A percentile compares a stretch with the other conserved stretches of the same genome.
Conservation (phyloP, 2,797 vertebrate species). For the Enteromius argenteus region DNA sequence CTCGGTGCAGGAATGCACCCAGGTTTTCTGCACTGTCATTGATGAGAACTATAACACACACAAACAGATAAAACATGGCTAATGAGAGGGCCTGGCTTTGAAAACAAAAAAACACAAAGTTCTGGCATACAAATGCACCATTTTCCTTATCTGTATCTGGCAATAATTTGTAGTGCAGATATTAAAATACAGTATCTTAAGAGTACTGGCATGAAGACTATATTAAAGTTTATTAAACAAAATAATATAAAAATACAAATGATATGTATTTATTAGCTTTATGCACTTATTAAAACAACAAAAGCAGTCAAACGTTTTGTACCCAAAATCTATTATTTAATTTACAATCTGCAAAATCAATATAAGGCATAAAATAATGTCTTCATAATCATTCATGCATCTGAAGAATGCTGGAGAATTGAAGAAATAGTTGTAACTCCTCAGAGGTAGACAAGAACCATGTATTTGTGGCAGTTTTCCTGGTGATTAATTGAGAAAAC, state of each 20-base stretch:
- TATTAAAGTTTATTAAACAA: neutral
- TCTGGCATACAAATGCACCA: neutral
- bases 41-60: slow-evolving; percentile 75
- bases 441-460: neutral
- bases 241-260: neutral
- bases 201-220: neutral
- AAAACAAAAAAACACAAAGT: neutral
- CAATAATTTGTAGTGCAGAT: neutral
- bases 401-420: neutral
- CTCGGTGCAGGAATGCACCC: slow-evolving; percentile 77
- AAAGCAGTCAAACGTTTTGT: neutral
- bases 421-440: neutral
- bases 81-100: slow-evolving; percentile 1
- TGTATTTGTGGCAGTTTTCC: neutral
- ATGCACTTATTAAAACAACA: neutral
- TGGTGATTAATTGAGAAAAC: neutral
- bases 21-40: slow-evolving; percentile 77
- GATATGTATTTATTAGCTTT: neutral
- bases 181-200: neutral
- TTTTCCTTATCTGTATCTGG: slow-evolving; percentile 1
- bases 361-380: neutral
- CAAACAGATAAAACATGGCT: slow-evolving; percentile 9
- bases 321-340: neutral
- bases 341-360: neutral
- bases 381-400: neutral